Base-by-base conservation (phyloP, 2,888 invertebrate species). In the Tetragnatha montana region DNA sequence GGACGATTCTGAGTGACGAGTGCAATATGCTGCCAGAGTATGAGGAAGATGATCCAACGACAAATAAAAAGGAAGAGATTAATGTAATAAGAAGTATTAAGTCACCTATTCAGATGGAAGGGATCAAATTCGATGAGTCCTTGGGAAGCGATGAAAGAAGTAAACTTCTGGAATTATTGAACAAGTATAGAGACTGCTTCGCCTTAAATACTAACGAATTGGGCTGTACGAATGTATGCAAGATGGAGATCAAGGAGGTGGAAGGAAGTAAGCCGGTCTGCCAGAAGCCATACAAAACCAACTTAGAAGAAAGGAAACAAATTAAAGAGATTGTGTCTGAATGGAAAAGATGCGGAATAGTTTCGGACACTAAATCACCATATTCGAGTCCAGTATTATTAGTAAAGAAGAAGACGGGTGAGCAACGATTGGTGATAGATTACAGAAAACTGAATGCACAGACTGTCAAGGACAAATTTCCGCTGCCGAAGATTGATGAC, bases 171-270 rank as follows among this genome's bases (percentile, higher is more conserved):
- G n/a, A n/a, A n/a, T n/a, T n/a, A n/a, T n/a, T 51, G 12, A 51
- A 12, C 51, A 12, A 51, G 12, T 51, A 51, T 51, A 51, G 51
- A 51, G 19, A 69, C 68, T 69, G 68, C 12, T 81, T 81, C 50
- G 81, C 81, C 19, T 71, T 71, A 50, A 73, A 81, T 35, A 49
- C 73, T 14, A 71, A 17, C 8, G 73, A 81, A 35, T 21, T 81
- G 22, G 73, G 73, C 8, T 81, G 1, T 47, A 81, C 73, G 6
- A 22, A 81, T 71, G 47, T 81, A 51, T 60, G 19, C 14, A 70
- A 71, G 70, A 81, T 73, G 71, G 73, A 81, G 6, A 73, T 81
- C 21, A 73, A 81, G n/a, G 81, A 84, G 76, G 21, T 70, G 10
- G 70, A 84, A 17, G 75, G 76, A 0, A 68, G 68, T 47, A 84